phyloP scores from a whole-genome alignment of 2,888 invertebrate genomes.

The Aradus depressus region DNA sequence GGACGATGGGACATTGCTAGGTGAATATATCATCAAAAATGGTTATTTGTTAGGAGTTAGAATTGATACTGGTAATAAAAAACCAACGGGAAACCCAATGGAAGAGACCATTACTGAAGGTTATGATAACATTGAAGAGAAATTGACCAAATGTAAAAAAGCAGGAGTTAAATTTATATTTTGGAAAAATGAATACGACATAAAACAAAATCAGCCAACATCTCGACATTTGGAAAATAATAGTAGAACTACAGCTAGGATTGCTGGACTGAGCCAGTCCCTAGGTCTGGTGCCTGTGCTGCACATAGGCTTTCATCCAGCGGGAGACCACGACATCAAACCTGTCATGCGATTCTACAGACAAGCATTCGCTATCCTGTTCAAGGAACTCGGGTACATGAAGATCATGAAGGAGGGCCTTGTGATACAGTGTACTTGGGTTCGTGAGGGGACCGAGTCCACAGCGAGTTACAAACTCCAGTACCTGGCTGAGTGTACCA shows the following conservation, averaged over 20 bases:
- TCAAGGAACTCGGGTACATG: background rate
- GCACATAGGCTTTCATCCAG: background rate
- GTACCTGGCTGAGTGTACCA: conserved; percentile 4
- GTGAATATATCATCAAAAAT: too few species aligned
- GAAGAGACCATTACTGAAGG: background rate
- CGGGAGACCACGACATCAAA: background rate
- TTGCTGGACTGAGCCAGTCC: conserved; percentile 4
- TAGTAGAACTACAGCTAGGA: background rate
- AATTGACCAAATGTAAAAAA: conserved; percentile 1
- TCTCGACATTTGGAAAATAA: background rate
- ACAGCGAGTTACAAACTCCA: background rate
- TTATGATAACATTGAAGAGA: background rate
- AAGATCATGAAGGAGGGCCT: conserved; percentile 1
- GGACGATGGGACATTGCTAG: background rate
- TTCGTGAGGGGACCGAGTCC: background rate
- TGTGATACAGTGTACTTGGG: conserved; percentile 1
- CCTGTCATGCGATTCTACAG: background rate
- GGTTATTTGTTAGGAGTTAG: too few species aligned
- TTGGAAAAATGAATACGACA: background rate
- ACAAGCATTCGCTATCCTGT: background rate
- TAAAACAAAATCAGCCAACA: conserved; percentile 2
- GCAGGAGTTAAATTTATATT: conserved; percentile 1
- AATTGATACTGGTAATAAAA: background rate
- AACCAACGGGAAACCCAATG: background rate
- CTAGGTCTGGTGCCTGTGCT: background rate